Percentiles rank a stretch among this genome's conserved stretches.
phyloP scores from a whole-genome alignment of 2,113 vertebrate species.

The Mormyrus lacerda region DNA sequence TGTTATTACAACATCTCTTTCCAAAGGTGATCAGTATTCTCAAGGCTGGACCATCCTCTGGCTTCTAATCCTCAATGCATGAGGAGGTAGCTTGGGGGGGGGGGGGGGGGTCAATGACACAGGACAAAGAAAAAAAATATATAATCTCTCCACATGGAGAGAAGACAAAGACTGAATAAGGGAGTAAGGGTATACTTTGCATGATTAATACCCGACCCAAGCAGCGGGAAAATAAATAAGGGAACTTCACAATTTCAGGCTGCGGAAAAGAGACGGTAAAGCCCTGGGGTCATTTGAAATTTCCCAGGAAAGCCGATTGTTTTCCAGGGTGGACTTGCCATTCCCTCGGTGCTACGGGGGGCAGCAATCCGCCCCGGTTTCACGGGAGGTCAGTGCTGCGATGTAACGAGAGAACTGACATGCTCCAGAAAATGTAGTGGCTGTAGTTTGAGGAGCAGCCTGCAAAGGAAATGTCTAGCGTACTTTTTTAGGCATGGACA shows the following conservation, averaged over 20 bases:
- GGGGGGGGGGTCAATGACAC: background rate
- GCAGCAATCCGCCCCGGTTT: background rate
- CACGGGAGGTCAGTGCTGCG: background rate
- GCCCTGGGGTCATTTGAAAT: background rate
- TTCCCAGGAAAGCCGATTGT: background rate
- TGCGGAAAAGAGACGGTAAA: background rate
- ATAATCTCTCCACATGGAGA: background rate
- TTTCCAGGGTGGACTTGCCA: background rate
- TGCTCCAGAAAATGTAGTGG: background rate
- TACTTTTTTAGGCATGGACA: background rate
- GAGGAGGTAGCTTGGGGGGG: background rate
- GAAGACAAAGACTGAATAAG: background rate
- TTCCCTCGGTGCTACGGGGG: background rate
- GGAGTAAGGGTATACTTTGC: background rate
- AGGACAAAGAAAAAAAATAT: background rate
- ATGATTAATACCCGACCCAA: background rate
- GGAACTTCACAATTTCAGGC: background rate
- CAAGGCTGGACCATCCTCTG: background rate
- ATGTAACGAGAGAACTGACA: background rate
- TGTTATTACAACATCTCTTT: constrained; percentile 6
- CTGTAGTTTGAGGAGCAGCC: background rate
- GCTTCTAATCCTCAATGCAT: background rate
- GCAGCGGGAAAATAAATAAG: background rate
- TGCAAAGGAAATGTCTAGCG: background rate
- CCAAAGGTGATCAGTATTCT: background rate